phyloP scores from a whole-genome alignment of 2,113 vertebrate genomes.

The Apeltes quadracus region DNA sequence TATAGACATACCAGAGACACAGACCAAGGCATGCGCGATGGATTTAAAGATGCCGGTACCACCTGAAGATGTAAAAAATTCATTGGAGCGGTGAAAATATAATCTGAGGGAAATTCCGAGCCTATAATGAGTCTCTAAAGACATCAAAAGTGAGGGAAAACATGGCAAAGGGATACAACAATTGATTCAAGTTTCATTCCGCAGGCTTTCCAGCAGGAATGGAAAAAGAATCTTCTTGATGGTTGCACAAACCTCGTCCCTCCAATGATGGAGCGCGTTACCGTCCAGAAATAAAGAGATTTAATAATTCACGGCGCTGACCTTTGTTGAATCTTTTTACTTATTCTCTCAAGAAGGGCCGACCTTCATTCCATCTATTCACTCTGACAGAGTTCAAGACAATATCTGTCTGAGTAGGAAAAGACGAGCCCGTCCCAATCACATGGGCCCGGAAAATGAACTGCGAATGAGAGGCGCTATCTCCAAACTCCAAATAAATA shows the following conservation, averaged over 20 bases:
- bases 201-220: constrained; percentile 47
- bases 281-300: constrained; percentile 39
- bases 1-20: constrained; percentile 44
- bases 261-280: constrained; percentile 43
- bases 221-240: constrained; percentile 57
- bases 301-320: constrained; percentile 67
- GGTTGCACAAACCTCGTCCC: constrained; percentile 31
- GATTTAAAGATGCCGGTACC: constrained; percentile 48
- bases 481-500: constrained; percentile 46
- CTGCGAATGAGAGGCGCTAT: constrained; percentile 32
- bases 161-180: constrained; percentile 49
- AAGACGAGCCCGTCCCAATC: constrained; percentile 44
- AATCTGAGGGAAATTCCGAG: constrained; percentile 50
- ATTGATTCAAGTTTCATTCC: constrained; percentile 46
- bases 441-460: constrained; percentile 48
- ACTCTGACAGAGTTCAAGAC: constrained; percentile 47
- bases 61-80: constrained; percentile 70
- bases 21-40: constrained; percentile 44
- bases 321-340: constrained; percentile 61
- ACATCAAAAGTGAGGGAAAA: constrained; percentile 53
- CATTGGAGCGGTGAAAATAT: constrained; percentile 39
- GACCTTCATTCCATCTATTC: constrained; percentile 44
- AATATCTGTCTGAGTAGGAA: constrained; percentile 52
- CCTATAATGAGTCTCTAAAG: constrained; percentile 64
- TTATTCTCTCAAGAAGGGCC: constrained; percentile 40